Evolutionary conservation across 2,888 invertebrate genomes (phyloP).

Genomic region (Acleris emargana): DNA sequence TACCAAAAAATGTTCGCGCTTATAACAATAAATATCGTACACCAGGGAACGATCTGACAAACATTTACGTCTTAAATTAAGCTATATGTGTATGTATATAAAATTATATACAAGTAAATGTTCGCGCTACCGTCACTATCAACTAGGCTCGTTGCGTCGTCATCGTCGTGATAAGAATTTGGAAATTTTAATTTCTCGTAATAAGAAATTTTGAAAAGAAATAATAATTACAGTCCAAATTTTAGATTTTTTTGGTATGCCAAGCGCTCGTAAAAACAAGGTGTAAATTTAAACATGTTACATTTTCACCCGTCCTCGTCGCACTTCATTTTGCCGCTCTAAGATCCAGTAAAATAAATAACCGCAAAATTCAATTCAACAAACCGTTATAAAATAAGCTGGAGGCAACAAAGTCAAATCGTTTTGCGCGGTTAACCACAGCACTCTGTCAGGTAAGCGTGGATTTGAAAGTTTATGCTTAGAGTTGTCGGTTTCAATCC

Average conservation of each 20-base stretch:
- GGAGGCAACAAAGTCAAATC: slow-evolving; percentile 78
- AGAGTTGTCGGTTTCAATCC: slow-evolving; percentile 61
- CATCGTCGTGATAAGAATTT: no score
- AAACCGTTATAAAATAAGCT: slow-evolving; percentile 82
- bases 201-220: no score
- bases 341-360: slow-evolving; percentile 77
- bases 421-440: slow-evolving; percentile 81
- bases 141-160: no score
- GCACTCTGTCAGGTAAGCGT: slow-evolving; percentile 72
- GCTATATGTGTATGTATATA: no score
- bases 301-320: slow-evolving; percentile 44
- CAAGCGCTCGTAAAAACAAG: slow-evolving; percentile 11
- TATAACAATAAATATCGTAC: not conserved
- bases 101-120: no score
- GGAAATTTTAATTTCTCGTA: no score
- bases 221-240: not conserved
- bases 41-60: no score
- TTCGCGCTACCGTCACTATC: no score
- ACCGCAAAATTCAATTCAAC: slow-evolving; percentile 83
- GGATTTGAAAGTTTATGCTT: slow-evolving; percentile 75
- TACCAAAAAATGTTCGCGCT: no score
- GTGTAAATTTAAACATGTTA: slow-evolving; percentile 26
- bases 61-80: no score
- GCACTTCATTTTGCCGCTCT: slow-evolving; percentile 54
- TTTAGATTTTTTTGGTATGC: not conserved